Conservation (phyloP, 2,888 invertebrate genomes). For the Biston betularia region DNA sequence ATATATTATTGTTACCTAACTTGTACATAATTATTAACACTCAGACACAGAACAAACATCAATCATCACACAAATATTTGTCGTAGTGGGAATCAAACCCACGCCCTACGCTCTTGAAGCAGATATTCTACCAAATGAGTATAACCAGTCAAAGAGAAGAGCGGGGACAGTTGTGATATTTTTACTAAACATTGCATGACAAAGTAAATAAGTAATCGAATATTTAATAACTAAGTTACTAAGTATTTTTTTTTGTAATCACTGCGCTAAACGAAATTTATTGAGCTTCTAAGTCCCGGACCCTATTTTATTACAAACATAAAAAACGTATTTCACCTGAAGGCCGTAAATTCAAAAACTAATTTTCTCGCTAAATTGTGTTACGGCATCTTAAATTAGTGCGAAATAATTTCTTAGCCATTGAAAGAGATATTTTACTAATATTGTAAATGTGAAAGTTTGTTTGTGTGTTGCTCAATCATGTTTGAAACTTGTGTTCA, state of each 20-base stretch:
- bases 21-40: too few species aligned
- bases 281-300: slow-evolving; percentile 16
- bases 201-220: background rate
- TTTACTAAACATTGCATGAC: background rate
- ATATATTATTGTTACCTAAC: too few species aligned
- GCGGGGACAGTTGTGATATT: too few species aligned
- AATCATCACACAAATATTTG: too few species aligned
- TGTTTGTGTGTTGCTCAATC: too few species aligned
- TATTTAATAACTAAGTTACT: background rate
- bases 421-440: slow-evolving; percentile 19
- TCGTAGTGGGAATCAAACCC: too few species aligned
- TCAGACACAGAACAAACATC: too few species aligned
- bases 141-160: too few species aligned
- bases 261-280: slow-evolving; percentile 18
- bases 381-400: slow-evolving; percentile 41
- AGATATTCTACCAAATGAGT: too few species aligned
- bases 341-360: slow-evolving; percentile 44
- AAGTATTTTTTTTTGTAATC: background rate
- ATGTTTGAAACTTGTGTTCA: too few species aligned
- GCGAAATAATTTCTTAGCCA: slow-evolving; percentile 20
- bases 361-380: slow-evolving; percentile 43
- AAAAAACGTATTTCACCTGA: slow-evolving; percentile 42
- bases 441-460: too few species aligned
- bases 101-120: too few species aligned
- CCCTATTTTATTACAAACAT: slow-evolving; percentile 29